These are phyloP conservation scores for Cettia cetti DNA, from an alignment of 2,113 vertebrate genomes.

Conservation along the genomic window DNA sequence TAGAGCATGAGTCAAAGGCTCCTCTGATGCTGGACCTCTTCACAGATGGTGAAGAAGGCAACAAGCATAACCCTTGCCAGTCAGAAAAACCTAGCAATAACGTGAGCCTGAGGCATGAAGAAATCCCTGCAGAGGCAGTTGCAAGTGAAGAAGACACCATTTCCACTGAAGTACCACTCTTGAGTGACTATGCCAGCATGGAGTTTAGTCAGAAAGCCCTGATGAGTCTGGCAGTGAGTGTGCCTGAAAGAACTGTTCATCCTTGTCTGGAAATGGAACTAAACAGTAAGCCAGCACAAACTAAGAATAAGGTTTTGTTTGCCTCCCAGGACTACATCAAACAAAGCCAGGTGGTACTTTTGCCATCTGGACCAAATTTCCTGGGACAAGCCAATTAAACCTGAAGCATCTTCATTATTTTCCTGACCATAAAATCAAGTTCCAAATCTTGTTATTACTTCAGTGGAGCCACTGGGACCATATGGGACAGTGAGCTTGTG, in stretches of 20 bases:
- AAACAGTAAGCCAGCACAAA: neutral
- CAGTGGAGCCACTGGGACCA: neutral
- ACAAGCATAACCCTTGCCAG: neutral
- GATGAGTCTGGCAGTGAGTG: neutral
- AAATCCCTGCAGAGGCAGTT: neutral
- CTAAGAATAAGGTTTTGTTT: neutral
- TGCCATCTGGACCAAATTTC: neutral
- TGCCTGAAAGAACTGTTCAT: neutral
- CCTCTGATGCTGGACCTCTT: neutral
- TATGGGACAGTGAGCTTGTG: neutral
- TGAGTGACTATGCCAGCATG: slow-evolving; percentile 79
- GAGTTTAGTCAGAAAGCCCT: slow-evolving; percentile 62
- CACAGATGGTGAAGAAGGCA: neutral
- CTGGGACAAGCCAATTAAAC: neutral
- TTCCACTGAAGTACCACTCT: neutral
- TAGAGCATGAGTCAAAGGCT: slow-evolving; percentile 52
- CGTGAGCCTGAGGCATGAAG: neutral
- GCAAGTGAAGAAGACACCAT: neutral
- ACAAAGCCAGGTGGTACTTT: slow-evolving; percentile 17
- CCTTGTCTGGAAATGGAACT: neutral
- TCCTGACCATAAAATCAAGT: neutral
- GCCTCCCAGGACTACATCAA: slow-evolving; percentile 35
- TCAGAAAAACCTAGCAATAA: neutral
- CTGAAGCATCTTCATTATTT: neutral
- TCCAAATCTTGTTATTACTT: neutral